Evolutionary conservation across 2,113 vertebrate genomes (phyloP).

Genomic region (Poeciliopsis retropinna): DNA sequence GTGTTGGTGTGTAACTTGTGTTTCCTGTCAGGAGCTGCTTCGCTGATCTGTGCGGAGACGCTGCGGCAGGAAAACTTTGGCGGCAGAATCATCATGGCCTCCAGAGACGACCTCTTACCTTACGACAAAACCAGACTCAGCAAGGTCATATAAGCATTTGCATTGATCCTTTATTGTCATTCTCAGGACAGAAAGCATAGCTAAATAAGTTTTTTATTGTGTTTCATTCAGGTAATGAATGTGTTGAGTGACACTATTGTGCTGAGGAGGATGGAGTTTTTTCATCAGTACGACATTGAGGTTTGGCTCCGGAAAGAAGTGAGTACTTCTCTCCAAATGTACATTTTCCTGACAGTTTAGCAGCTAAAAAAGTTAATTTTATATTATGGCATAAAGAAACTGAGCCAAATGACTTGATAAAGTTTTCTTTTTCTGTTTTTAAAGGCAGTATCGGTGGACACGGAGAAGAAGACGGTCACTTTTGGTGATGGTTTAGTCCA

Average conservation of each 20-base stretch:
- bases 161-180: background rate
- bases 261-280: conserved; percentile 83
- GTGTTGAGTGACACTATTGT: conserved; percentile 75
- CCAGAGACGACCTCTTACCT: conserved; percentile 80
- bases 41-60: conserved; percentile 85
- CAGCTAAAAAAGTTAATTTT: background rate
- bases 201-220: background rate
- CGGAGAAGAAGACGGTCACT: conserved; percentile 73
- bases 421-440: conserved; percentile 2
- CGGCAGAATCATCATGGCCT: conserved; percentile 85
- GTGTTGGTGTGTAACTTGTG: no score
- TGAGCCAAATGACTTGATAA: background rate
- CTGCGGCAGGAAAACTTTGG: conserved; percentile 85
- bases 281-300: conserved; percentile 75
- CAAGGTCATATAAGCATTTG: conserved; percentile 75
- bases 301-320: conserved; percentile 85
- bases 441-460: conserved; percentile 81
- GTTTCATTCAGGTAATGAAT: conserved; percentile 78
- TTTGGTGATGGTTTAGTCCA: conserved; percentile 82
- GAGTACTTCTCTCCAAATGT: conserved; percentile 23
- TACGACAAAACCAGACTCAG: conserved; percentile 87
- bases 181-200: background rate
- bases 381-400: background rate
- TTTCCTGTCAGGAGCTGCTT: conserved; percentile 78
- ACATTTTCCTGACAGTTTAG: background rate